Evolutionary conservation across 2,888 invertebrate genomes (phyloP), one percentile per base, ranked within the genome.

Genomic region (Lymantria monacha): DNA sequence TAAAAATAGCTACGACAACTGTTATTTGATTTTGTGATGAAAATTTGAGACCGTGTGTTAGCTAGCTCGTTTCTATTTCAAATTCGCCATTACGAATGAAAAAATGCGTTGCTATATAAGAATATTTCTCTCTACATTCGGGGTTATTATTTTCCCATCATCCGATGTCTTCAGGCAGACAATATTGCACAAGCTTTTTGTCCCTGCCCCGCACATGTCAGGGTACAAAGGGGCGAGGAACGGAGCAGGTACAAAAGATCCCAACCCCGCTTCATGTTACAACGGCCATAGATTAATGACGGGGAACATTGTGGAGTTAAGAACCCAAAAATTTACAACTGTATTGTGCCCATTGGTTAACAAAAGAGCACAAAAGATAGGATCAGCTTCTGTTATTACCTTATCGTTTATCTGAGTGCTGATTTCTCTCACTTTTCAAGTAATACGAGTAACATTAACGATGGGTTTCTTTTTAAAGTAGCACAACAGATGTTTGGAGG

Each of bases 251-350:
- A 87, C 86, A 87, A 88, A 81, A 83, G 79, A 71, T 70, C 73
- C 82, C 76, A 74, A 80, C 83, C 87, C 83, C 82, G 87, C 74
- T 79, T 89, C 88, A 74, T 84, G 85, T 90, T 88, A 85, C 89
- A 84, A 80, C 85, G 84, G 85, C 81, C 82, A 84, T 84, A 87
- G 85, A 89, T 88, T 88, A 87, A 88, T 85, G 88, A 81, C 85
- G 86, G 82, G 15, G 86, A 87, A 86, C 83, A 85, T 87, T 85
- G 86, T 84, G 81, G 84, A 88, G 87, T 87, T 87, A 85, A 89
- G 87, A 87, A 83, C 87, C 87, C 86, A 87, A 89, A 88, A 88
- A 89, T 87, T 90, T 88, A 90, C 90, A 90, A 90, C 87, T 87
- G 84, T 83, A 87, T 91, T 91, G 90, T 90, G 60, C 73, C 74